phyloP scores from a whole-genome alignment of 2,113 vertebrate species.

The human (Homo sapiens) region DNA sequence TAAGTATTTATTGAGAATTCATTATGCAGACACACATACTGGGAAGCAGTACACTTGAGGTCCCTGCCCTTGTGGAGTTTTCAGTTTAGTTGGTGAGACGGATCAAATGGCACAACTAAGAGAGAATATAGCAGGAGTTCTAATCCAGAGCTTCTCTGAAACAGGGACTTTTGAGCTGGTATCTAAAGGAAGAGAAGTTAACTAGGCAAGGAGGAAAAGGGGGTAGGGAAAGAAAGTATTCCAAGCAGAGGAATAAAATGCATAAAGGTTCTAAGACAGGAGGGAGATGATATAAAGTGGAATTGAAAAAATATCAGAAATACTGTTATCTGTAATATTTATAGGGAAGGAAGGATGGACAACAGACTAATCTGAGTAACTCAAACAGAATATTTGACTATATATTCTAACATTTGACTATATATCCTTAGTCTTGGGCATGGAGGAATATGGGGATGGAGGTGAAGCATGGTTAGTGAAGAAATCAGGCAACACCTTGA shows the following conservation, averaged over 20 bases:
- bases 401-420: background rate
- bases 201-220: background rate
- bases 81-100: background rate
- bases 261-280: background rate
- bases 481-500: background rate
- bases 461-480: background rate
- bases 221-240: background rate
- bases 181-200: background rate
- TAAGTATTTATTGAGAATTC: background rate
- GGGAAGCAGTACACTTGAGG: background rate
- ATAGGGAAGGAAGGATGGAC: background rate
- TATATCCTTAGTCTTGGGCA: background rate
- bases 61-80: background rate
- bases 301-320: background rate
- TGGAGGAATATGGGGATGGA: background rate
- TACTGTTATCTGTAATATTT: background rate
- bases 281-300: background rate
- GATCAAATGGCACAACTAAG: background rate
- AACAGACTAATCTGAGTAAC: background rate
- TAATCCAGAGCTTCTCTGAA: conserved; percentile 9
- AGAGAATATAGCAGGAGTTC: background rate
- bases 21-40: background rate
- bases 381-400: background rate
- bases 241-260: background rate
- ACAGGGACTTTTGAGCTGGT: background rate